Conservation (phyloP, 1,140 invertebrate genomes). For the Drosophila bifasciata region DNA sequence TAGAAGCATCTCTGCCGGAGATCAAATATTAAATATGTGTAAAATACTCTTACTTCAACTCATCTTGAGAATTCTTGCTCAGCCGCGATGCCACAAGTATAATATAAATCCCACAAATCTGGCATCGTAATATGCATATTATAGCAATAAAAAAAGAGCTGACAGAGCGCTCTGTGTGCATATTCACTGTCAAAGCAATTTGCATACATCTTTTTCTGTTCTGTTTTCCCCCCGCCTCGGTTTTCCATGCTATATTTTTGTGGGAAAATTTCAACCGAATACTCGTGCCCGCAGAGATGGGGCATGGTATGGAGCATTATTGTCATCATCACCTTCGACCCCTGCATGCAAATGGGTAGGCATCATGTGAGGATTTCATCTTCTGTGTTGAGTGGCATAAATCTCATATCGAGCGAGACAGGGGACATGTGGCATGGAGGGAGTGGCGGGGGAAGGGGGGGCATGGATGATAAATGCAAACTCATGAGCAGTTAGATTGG, state of each 20-base stretch:
- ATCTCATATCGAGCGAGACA: slow-evolving; percentile 47
- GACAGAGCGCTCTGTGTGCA: slow-evolving; percentile 42
- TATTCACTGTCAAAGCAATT: slow-evolving; percentile 66
- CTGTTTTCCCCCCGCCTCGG: too few species aligned
- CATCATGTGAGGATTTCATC: slow-evolving; percentile 28
- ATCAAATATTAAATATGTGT: slow-evolving; percentile 54
- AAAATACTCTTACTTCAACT: neutral
- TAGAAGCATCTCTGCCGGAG: slow-evolving; percentile 22
- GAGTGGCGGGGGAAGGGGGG: too few species aligned
- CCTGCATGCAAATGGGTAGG: slow-evolving; percentile 50
- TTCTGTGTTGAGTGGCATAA: slow-evolving; percentile 59
- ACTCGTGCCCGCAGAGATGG: slow-evolving; percentile 1
- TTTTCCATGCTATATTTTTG: slow-evolving; percentile 25
- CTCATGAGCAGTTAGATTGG: slow-evolving; percentile 26
- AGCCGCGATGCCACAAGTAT: slow-evolving; percentile 7
- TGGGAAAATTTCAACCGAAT: slow-evolving; percentile 49
- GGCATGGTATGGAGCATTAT: neutral
- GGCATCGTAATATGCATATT: slow-evolving; percentile 59
- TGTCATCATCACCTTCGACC: slow-evolving; percentile 33
- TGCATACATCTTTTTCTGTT: slow-evolving; percentile 45
- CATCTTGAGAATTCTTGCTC: slow-evolving; percentile 10
- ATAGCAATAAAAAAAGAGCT: slow-evolving; percentile 61
- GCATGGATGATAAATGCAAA: slow-evolving; percentile 52
- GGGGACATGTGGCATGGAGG: neutral
- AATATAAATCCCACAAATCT: slow-evolving; percentile 43